Evolutionary conservation across 1,140 invertebrate genomes (phyloP), one percentile per base, ranked within the genome.

Genomic region (Eupristina koningsbergeri): DNA sequence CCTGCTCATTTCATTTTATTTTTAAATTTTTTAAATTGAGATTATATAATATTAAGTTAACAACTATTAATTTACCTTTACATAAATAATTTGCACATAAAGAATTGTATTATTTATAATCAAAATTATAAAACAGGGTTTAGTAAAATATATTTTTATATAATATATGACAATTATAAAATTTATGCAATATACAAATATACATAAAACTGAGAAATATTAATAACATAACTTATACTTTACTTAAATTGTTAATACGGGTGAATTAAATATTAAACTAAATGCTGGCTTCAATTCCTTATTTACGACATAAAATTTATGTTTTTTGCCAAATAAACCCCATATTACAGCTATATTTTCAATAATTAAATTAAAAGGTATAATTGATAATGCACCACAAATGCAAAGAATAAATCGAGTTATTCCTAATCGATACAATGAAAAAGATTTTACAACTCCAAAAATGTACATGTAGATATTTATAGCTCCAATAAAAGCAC

Each of bases 381-480:
- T 98, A 64, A 97, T 97, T 67, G 95, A 95, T 17, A 98, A 91
- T n/a, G 97, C 96, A 36, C 97, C 97, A 78, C 95, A 93, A 64
- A 98, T 94, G 89, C 97, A 97, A 17, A 98, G 90, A 47, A 96
- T 87, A 90, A 98, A 98, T 89, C 95, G 95, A 9, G 95, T 86
- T 73, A 96, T 88, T 11, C 98, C 98, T 88, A 97, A 96, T 86
- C 97, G 94, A 88, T 97, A 96, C 0, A 98, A 92, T 17, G 96
- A 97, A 89, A 99, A 99, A 47, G 98, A 99, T 90, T 98, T 98
- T 41, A 98, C 94, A 0, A 98, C 97, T 84, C 98, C 98, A 92
- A 99, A 98, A 64, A 99, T 94, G 89, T 98, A 99, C 96, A 99
- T 98, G 90, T 98, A 99, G 87, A 98, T 96, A 91, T 98, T 98